phyloP scores from a whole-genome alignment of 1,140 invertebrate genomes.

The Aphelinus atriplicis region DNA sequence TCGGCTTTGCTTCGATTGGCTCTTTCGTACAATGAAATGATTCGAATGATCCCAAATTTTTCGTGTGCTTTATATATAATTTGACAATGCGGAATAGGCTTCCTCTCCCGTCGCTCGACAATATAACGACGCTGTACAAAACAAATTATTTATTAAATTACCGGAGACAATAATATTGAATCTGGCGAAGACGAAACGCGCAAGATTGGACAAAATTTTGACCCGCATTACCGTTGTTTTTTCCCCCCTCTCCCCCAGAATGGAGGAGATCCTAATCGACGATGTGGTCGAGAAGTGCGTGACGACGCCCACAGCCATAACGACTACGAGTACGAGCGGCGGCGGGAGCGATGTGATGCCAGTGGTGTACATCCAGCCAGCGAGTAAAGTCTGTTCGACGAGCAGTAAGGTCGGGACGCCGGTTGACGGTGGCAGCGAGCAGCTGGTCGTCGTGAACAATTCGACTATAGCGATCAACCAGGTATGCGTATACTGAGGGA shows the following conservation, averaged over 20 bases:
- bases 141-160: no score
- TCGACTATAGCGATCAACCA: conserved; percentile 32
- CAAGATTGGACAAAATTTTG: no score
- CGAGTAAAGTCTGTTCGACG: conserved; percentile 45
- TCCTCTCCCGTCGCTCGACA: no score
- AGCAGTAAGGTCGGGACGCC: conserved; percentile 22
- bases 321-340: conserved; percentile 35
- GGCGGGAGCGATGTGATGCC: conserved; percentile 56
- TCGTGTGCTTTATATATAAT: no score
- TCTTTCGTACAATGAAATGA: no score
- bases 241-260: conserved; percentile 44
- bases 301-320: conserved; percentile 15
- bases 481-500: background rate
- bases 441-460: conserved; percentile 27
- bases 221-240: no score
- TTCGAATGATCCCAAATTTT: no score
- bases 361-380: conserved; percentile 59
- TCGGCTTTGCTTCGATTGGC: no score
- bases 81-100: no score
- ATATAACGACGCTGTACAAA: no score
- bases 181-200: no score
- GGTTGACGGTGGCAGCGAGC: background rate
- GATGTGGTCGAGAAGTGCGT: conserved; percentile 52
- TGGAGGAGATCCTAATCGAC: conserved; percentile 61
- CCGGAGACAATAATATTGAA: no score